Evolutionary conservation across 2,113 vertebrate genomes (phyloP).

Genomic region (Aythya baeri): DNA sequence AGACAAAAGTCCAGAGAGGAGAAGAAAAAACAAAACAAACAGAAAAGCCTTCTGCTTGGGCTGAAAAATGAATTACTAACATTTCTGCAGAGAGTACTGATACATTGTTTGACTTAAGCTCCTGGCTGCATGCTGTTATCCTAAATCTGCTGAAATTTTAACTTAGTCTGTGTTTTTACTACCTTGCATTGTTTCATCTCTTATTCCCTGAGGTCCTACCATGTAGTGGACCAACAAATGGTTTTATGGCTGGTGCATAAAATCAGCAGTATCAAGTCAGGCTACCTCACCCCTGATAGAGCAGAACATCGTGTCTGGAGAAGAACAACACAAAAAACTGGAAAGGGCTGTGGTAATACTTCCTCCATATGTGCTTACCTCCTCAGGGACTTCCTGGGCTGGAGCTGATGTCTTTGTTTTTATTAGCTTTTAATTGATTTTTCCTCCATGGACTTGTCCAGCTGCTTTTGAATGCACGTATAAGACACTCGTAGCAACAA

Average conservation of each 20-base stretch:
- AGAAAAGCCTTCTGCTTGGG: background rate
- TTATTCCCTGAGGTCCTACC: background rate
- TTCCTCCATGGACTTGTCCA: background rate
- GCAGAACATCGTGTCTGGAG: background rate
- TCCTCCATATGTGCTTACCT: background rate
- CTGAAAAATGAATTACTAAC: background rate
- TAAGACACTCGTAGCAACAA: background rate
- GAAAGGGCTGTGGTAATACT: background rate
- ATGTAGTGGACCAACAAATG: background rate
- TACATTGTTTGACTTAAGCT: background rate
- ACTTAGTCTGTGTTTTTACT: rapidly evolving
- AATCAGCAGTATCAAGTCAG: background rate
- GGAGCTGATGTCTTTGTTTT: background rate
- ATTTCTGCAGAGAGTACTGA: background rate
- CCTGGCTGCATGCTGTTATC: background rate
- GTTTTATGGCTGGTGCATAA: background rate
- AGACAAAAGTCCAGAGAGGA: background rate
- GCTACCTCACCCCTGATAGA: background rate
- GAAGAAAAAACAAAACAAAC: too few species aligned
- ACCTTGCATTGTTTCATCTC: background rate
- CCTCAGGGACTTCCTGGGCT: background rate
- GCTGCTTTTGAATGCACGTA: background rate
- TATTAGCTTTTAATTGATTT: background rate
- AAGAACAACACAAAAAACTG: background rate
- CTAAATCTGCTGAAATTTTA: background rate